Conservation (phyloP, 2,797 vertebrate genomes). For the Aldrovandia affinis region DNA sequence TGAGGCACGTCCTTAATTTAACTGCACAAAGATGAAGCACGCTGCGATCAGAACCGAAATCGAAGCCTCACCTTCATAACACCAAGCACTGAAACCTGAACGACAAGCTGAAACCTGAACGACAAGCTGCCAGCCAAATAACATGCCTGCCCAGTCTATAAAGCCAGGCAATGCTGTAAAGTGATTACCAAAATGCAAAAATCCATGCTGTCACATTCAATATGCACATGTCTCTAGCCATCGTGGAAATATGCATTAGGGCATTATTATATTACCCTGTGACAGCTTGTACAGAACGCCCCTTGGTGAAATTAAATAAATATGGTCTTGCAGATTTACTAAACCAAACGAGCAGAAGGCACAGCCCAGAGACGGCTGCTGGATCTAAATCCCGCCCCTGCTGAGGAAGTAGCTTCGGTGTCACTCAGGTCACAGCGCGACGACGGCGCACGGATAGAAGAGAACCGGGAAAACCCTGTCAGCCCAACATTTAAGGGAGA, state of each 20-base stretch:
- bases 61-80: not conserved
- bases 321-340: not conserved
- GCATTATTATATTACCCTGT: not conserved
- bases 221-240: conserved; percentile 4
- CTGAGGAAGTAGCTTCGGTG: conserved; percentile 1
- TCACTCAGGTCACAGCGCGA: conserved; percentile 22
- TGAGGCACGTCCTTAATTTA: too few relatives aligned
- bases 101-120: not conserved
- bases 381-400: not conserved
- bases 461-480: conserved; percentile 12
- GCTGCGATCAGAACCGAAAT: not conserved
- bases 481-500: conserved; percentile 15
- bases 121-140: not conserved
- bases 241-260: not conserved
- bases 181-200: not conserved
- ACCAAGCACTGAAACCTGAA: not conserved
- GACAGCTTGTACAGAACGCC: not conserved
- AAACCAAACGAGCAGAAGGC: not conserved
- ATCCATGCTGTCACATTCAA: not conserved
- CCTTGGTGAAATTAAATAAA: conserved; percentile 15
- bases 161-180: not conserved
- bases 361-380: conserved; percentile 3
- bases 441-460: not conserved
- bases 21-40: not conserved
- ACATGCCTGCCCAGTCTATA: too few relatives aligned